These are phyloP conservation scores for Eidolon helvum DNA, from an alignment of 2,113 vertebrate genomes.

Conservation along the genomic window DNA sequence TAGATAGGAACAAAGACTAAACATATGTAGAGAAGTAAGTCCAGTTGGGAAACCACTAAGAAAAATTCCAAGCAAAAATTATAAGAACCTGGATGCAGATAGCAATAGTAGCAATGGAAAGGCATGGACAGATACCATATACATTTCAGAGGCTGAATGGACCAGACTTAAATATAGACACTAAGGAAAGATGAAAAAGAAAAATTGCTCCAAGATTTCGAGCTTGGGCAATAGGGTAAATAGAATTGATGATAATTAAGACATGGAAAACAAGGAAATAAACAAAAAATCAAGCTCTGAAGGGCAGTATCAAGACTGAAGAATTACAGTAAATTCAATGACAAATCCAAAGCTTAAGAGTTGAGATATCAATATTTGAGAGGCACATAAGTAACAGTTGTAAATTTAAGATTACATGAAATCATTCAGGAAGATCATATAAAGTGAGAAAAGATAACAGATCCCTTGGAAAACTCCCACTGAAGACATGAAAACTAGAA, in stretches of 20 bases:
- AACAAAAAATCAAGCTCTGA: neutral
- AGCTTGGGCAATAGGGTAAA: neutral
- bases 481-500: neutral
- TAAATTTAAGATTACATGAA: neutral
- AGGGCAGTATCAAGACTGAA: neutral
- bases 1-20: neutral
- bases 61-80: constrained; percentile 9
- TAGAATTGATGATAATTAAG: neutral
- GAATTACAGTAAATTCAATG: neutral
- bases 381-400: neutral
- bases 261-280: neutral
- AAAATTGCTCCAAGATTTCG: neutral
- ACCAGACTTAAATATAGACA: neutral
- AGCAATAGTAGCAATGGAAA: neutral
- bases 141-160: neutral
- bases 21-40: neutral
- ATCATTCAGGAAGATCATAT: neutral
- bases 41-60: neutral
- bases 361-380: neutral
- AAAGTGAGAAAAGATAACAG: neutral
- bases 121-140: neutral
- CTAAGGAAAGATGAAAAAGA: neutral
- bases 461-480: neutral
- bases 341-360: neutral
- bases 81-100: neutral